phyloP scores from a whole-genome alignment of 2,888 invertebrate genomes.

The Dilophus febrilis region DNA sequence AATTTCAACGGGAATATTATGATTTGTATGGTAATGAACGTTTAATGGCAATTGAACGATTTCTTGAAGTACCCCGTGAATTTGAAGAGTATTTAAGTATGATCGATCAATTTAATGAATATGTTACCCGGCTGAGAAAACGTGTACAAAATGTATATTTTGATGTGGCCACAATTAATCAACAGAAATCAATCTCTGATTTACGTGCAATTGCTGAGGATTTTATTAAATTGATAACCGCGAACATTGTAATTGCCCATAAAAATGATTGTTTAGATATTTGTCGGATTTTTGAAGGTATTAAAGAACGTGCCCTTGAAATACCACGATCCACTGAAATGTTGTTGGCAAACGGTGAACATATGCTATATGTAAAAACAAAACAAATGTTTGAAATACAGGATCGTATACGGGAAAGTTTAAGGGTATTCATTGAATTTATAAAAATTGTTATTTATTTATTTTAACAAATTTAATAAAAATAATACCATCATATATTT shows the following conservation, averaged over 20 bases:
- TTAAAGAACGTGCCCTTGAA: constrained; percentile 48
- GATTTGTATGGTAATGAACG: constrained; percentile 37
- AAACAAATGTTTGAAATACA: constrained; percentile 49
- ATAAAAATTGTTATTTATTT: too few relatives aligned
- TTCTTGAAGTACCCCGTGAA: constrained; percentile 33
- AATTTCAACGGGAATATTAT: constrained; percentile 36
- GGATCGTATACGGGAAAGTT: constrained; percentile 48
- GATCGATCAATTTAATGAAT: constrained; percentile 41
- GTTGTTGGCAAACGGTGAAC: constrained; percentile 61
- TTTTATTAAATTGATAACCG: constrained; percentile 43
- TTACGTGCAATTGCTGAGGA: constrained; percentile 39
- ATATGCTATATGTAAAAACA: constrained; percentile 63
- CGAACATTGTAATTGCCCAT: constrained; percentile 43
- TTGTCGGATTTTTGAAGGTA: constrained; percentile 51
- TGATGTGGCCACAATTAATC: constrained; percentile 42
- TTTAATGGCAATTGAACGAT: constrained; percentile 30
- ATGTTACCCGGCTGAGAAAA: constrained; percentile 40
- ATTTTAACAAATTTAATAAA: too few relatives aligned
- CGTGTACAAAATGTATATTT: constrained; percentile 52
- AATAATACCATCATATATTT: not conserved
- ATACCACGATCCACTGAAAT: constrained; percentile 66
- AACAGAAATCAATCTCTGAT: constrained; percentile 42
- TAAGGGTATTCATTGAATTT: constrained; percentile 19
- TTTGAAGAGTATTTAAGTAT: constrained; percentile 43
- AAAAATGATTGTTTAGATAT: constrained; percentile 48